Evolutionary conservation across 2,888 invertebrate species (phyloP).

Genomic region (Philopedon plagiatum): DNA sequence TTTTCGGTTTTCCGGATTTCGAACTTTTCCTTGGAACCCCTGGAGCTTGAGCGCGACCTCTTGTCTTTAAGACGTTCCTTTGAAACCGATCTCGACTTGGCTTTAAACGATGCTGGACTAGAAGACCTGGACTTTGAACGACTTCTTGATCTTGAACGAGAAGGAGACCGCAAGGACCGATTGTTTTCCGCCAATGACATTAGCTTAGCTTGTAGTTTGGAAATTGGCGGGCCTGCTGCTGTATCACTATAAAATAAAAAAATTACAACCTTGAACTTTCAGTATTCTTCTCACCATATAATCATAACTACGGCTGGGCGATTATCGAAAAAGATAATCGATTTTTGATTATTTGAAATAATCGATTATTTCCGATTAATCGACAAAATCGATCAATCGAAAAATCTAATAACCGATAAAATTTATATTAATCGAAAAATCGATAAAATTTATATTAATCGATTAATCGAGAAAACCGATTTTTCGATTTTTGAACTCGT

Average conservation of each 20-base stretch:
- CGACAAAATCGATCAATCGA: too few relatives aligned
- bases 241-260: constrained; percentile 28
- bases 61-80: constrained; percentile 56
- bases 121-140: constrained; percentile 59
- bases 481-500: too few relatives aligned
- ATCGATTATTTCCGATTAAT: too few relatives aligned
- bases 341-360: too few relatives aligned
- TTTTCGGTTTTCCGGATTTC: constrained; percentile 84
- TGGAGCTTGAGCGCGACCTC: constrained; percentile 56
- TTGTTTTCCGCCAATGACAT: constrained; percentile 75
- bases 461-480: too few relatives aligned
- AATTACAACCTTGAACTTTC: too few relatives aligned
- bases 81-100: constrained; percentile 60
- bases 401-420: too few relatives aligned
- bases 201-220: constrained; percentile 75
- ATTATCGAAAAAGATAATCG: too few relatives aligned
- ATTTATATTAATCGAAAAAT: too few relatives aligned
- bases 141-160: constrained; percentile 60
- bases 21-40: constrained; percentile 71
- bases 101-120: constrained; percentile 56
- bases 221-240: constrained; percentile 68
- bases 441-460: too few relatives aligned
- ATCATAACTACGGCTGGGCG: too few relatives aligned
- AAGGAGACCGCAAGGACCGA: constrained; percentile 62
- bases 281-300: not conserved